phyloP scores from a whole-genome alignment of 2,113 vertebrate genomes.

The Callionymus lyra region DNA sequence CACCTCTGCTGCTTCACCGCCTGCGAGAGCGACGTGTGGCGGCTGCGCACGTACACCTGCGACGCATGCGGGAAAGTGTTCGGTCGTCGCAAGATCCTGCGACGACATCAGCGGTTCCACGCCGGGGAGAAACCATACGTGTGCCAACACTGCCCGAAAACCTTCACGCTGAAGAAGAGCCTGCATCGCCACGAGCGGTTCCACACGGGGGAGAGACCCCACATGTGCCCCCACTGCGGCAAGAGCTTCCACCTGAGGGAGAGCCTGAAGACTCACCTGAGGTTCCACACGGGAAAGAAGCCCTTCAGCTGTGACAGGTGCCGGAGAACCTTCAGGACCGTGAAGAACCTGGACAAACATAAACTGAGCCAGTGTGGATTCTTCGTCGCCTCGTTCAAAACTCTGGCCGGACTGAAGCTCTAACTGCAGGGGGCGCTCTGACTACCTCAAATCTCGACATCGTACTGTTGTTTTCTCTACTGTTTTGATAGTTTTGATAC shows the following conservation, averaged over 20 bases:
- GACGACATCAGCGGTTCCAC: conserved; percentile 65
- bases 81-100: conserved; percentile 55
- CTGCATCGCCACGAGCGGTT: conserved; percentile 59
- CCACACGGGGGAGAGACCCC: conserved; percentile 62
- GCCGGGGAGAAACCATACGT: conserved; percentile 58
- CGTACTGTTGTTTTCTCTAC: too few relatives aligned
- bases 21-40: conserved; percentile 51
- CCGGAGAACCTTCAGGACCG: conserved; percentile 56
- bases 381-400: conserved; percentile 40
- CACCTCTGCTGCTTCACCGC: conserved; percentile 63
- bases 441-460: too few relatives aligned
- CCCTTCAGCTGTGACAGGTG: conserved; percentile 54
- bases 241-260: conserved; percentile 63
- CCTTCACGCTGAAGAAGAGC: conserved; percentile 59
- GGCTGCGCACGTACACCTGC: conserved; percentile 51
- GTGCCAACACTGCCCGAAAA: conserved; percentile 49
- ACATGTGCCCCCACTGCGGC: conserved; percentile 50
- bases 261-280: conserved; percentile 59
- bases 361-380: conserved; percentile 21
- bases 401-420: conserved; percentile 41
- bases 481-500: too few relatives aligned
- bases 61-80: conserved; percentile 53
- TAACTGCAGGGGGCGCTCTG: neutral
- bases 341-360: conserved; percentile 58
- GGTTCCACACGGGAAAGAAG: conserved; percentile 63